These are phyloP conservation scores for Microtus montanus DNA, from an alignment of 2,113 vertebrate genomes.

Conservation along the genomic window DNA sequence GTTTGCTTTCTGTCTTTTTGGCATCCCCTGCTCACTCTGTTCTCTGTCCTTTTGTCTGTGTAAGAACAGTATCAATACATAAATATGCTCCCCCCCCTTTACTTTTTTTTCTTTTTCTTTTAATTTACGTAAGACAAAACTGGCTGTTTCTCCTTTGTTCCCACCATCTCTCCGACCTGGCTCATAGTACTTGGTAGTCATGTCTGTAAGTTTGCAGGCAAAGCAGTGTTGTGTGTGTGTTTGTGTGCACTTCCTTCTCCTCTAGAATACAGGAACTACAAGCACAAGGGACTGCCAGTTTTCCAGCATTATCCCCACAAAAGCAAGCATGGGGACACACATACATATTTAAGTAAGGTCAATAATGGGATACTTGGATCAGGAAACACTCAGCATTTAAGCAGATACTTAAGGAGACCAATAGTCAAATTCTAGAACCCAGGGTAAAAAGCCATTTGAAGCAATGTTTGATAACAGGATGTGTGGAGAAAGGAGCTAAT, in stretches of 20 bases:
- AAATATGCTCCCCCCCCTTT: slow-evolving; percentile 75
- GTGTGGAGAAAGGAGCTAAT: slow-evolving; percentile 66
- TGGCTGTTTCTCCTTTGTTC: slow-evolving; percentile 90
- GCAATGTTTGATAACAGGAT: slow-evolving; percentile 63
- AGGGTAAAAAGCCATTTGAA: background rate
- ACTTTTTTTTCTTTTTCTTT: slow-evolving; percentile 67
- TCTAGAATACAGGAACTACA: slow-evolving; percentile 60
- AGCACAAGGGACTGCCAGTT: slow-evolving; percentile 62
- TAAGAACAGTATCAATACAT: slow-evolving; percentile 84
- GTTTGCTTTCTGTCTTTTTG: slow-evolving; percentile 81
- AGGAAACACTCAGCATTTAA: slow-evolving; percentile 49
- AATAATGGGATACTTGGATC: background rate
- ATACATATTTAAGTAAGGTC: slow-evolving; percentile 39
- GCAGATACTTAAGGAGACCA: background rate
- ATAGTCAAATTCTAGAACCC: slow-evolving; percentile 35
- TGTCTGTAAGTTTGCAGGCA: slow-evolving; percentile 79
- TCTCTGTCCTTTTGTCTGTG: slow-evolving; percentile 86
- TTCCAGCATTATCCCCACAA: slow-evolving; percentile 49
- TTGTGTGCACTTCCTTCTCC: slow-evolving; percentile 72
- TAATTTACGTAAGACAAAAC: slow-evolving; percentile 86
- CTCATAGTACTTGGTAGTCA: slow-evolving; percentile 76
- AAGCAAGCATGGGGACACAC: slow-evolving; percentile 2
- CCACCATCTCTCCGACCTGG: slow-evolving; percentile 72
- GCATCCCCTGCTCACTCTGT: slow-evolving; percentile 87
- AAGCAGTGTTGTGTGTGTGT: slow-evolving; percentile 77